phyloP scores from a whole-genome alignment of 2,113 vertebrate genomes.

The Stictonetta naevosa region DNA sequence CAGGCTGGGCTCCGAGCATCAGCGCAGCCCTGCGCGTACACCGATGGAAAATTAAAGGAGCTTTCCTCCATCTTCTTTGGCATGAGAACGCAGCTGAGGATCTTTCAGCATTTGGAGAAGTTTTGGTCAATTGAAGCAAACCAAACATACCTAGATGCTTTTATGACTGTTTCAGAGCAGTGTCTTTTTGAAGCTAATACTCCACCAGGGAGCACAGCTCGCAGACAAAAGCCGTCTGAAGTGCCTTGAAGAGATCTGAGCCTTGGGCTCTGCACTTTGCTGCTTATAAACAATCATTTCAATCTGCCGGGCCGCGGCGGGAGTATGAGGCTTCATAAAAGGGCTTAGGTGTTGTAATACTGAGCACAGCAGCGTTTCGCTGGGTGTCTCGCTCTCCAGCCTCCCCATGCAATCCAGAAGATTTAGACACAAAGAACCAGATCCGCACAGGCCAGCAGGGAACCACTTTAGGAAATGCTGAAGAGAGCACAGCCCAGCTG shows the following conservation, averaged over 20 bases:
- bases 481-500: slow-evolving; percentile 54
- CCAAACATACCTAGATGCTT: slow-evolving; percentile 40
- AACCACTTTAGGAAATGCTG: slow-evolving; percentile 22
- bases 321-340: slow-evolving; percentile 64
- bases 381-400: not conserved
- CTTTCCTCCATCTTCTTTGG: not conserved
- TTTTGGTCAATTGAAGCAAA: slow-evolving; percentile 49
- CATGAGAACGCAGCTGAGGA: not conserved
- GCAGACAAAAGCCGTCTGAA: slow-evolving; percentile 42
- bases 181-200: slow-evolving; percentile 60
- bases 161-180: slow-evolving; percentile 42
- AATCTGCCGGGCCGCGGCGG: slow-evolving; percentile 27
- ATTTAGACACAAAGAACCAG: slow-evolving; percentile 57
- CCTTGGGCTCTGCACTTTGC: slow-evolving; percentile 39
- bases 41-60: not conserved
- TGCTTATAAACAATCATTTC: slow-evolving; percentile 66
- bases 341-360: slow-evolving; percentile 63
- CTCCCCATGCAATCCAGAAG: slow-evolving; percentile 2
- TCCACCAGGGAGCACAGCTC: slow-evolving; percentile 30
- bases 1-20: not conserved
- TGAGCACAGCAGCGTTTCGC: slow-evolving; percentile 15
- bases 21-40: not conserved
- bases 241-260: slow-evolving; percentile 64
- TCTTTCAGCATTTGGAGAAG: not conserved
- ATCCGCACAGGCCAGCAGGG: slow-evolving; percentile 27